phyloP scores from a whole-genome alignment of 2,888 invertebrate species.

The Argyresthia albistria region DNA sequence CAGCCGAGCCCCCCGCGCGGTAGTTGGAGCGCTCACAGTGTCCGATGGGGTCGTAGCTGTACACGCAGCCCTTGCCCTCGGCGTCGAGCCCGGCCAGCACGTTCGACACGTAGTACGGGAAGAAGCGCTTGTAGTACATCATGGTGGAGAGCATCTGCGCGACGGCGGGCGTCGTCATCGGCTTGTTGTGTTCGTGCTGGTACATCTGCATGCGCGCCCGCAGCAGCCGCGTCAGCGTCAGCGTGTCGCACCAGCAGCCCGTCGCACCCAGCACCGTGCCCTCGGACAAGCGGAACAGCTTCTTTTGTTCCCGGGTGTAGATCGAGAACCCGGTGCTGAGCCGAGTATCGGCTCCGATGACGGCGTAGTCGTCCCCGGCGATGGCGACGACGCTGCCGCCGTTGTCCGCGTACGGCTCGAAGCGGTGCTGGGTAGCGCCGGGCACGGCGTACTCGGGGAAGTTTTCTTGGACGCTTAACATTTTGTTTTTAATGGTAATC shows the following conservation, averaged over 20 bases:
- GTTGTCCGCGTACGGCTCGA: slow-evolving; percentile 68
- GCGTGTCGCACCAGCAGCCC: slow-evolving; percentile 98
- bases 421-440: slow-evolving; percentile 62
- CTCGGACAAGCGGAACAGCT: slow-evolving; percentile 86
- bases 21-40: slow-evolving; percentile 90
- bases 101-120: slow-evolving; percentile 98
- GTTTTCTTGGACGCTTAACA: slow-evolving; percentile 45
- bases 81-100: slow-evolving; percentile 94
- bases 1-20: slow-evolving; percentile 93
- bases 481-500: slow-evolving; percentile 18
- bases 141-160: slow-evolving; percentile 97
- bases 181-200: slow-evolving; percentile 92
- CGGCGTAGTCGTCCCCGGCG: slow-evolving; percentile 94
- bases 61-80: slow-evolving; percentile 95
- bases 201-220: slow-evolving; percentile 95
- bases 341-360: slow-evolving; percentile 96
- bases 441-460: slow-evolving; percentile 65
- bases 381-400: slow-evolving; percentile 94
- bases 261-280: slow-evolving; percentile 93
- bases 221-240: slow-evolving; percentile 89
- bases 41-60: slow-evolving; percentile 97
- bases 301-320: slow-evolving; percentile 89
- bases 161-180: slow-evolving; percentile 92
- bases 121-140: slow-evolving; percentile 97
- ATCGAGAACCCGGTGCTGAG: slow-evolving; percentile 93